A percentile compares a stretch with the other conserved stretches of the same genome.
phyloP scores from a whole-genome alignment of 2,888 invertebrate genomes.

The Liodrosophila aerea region DNA sequence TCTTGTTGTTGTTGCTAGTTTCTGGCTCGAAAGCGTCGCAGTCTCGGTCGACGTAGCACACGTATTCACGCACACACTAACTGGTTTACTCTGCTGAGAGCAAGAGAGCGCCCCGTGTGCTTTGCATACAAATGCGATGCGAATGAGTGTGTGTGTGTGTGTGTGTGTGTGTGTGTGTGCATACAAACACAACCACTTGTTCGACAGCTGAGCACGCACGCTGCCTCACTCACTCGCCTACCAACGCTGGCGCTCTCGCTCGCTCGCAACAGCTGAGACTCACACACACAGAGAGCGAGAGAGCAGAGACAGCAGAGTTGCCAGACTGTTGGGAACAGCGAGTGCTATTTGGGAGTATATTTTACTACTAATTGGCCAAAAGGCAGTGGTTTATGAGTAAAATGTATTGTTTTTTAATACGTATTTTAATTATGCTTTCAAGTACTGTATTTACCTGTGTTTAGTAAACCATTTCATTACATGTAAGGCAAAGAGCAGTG shows the following conservation, averaged over 20 bases:
- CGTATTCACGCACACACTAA: constrained; percentile 32
- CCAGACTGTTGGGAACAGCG: constrained; percentile 41
- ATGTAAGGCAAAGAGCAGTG: neutral
- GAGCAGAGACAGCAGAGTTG: constrained; percentile 51
- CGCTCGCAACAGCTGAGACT: constrained; percentile 54
- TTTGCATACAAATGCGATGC: constrained; percentile 67
- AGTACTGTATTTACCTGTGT: constrained; percentile 1
- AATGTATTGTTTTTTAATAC: neutral
- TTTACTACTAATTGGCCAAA: constrained; percentile 30
- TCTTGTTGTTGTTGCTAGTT: constrained; percentile 47
- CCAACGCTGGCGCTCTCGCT: constrained; percentile 11
- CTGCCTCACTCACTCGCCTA: constrained; percentile 16
- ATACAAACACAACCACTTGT: constrained; percentile 65
- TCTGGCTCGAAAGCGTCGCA: constrained; percentile 34
- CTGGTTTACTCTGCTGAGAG: constrained; percentile 52
- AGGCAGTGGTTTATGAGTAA: neutral
- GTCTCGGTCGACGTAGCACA: constrained; percentile 20
- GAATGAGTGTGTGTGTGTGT: neutral
- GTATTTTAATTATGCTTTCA: neutral
- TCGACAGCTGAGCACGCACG: constrained; percentile 52
- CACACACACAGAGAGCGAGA: constrained; percentile 19
- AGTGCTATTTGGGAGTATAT: no score
- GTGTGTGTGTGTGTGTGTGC: neutral
- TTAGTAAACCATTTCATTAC: neutral
- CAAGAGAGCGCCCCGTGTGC: constrained; percentile 30